phyloP scores from a whole-genome alignment of 2,888 invertebrate species.

The Drosophila borborema region DNA sequence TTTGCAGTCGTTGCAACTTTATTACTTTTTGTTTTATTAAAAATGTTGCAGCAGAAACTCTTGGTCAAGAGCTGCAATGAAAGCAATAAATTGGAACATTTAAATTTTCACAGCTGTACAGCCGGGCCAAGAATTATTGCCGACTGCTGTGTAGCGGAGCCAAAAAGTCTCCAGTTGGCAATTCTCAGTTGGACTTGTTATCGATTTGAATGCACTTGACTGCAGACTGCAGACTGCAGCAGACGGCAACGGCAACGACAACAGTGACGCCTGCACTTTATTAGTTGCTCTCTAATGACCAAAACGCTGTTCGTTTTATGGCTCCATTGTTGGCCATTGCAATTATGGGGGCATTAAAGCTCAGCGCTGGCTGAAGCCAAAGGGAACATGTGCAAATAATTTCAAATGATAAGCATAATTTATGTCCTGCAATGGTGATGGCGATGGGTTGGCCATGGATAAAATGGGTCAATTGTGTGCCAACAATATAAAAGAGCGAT shows the following conservation, averaged over 20 bases:
- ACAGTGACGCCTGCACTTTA: slow-evolving; percentile 55
- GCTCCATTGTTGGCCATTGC: slow-evolving; percentile 66
- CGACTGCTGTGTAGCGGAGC: background rate
- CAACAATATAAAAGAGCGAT: slow-evolving; percentile 6
- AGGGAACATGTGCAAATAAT: slow-evolving; percentile 75
- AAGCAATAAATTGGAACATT: slow-evolving; percentile 6
- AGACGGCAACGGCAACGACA: background rate
- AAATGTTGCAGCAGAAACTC: background rate
- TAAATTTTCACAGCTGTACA: background rate
- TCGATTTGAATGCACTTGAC: slow-evolving; percentile 38
- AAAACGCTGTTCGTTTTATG: slow-evolving; percentile 52
- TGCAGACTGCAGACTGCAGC: background rate
- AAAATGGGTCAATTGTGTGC: slow-evolving; percentile 72
- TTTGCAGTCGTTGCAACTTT: background rate
- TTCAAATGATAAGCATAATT: slow-evolving; percentile 76
- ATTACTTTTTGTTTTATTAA: background rate
- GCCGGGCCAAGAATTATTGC: background rate
- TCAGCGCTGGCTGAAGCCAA: slow-evolving; percentile 31
- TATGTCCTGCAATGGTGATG: slow-evolving; percentile 63
- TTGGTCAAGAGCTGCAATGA: background rate
- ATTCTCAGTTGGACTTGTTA: slow-evolving; percentile 20
- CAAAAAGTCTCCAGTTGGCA: background rate
- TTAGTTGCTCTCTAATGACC: slow-evolving; percentile 55
- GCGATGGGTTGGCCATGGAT: slow-evolving; percentile 34
- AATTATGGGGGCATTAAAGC: slow-evolving; percentile 72